phyloP scores from a whole-genome alignment of 2,113 vertebrate genomes.

The Corythornis vintsioides region DNA sequence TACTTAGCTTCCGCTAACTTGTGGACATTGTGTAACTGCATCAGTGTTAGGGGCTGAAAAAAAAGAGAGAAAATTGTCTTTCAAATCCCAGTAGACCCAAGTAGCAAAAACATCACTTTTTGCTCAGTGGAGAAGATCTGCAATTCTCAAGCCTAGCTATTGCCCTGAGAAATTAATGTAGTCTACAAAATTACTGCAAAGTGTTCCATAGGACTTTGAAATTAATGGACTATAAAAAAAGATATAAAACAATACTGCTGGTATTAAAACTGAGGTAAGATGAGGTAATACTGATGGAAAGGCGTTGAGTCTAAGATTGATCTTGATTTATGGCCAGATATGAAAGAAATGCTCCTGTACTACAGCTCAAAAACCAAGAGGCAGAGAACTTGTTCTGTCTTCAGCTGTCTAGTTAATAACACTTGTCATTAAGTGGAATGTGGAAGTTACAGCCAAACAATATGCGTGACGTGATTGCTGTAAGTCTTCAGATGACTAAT shows the following conservation, averaged over 20 bases:
- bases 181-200: slow-evolving; percentile 68
- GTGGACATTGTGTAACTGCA: background rate
- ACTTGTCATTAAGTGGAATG: slow-evolving; percentile 68
- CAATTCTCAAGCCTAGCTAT: slow-evolving; percentile 19
- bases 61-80: background rate
- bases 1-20: background rate
- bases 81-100: background rate
- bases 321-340: slow-evolving; percentile 66
- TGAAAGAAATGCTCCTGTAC: slow-evolving; percentile 31
- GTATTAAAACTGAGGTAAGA: slow-evolving; percentile 61
- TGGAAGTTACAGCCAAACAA: slow-evolving; percentile 67
- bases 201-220: slow-evolving; percentile 58
- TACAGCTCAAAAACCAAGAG: slow-evolving; percentile 43
- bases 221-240: slow-evolving; percentile 70
- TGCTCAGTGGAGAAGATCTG: slow-evolving; percentile 35
- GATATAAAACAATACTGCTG: slow-evolving; percentile 64
- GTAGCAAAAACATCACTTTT: slow-evolving; percentile 23
- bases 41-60: background rate
- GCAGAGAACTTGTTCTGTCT: slow-evolving; percentile 54
- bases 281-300: slow-evolving; percentile 55
- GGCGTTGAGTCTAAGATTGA: slow-evolving; percentile 51
- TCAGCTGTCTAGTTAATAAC: slow-evolving; percentile 70
- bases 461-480: slow-evolving; percentile 49
- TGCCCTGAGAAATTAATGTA: slow-evolving; percentile 59
- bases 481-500: slow-evolving; percentile 69